Percentiles rank a stretch among this genome's conserved stretches.
These are phyloP conservation scores for Pelosia muscerda DNA, from an alignment of 2,888 invertebrate species.

Conservation along the genomic window DNA sequence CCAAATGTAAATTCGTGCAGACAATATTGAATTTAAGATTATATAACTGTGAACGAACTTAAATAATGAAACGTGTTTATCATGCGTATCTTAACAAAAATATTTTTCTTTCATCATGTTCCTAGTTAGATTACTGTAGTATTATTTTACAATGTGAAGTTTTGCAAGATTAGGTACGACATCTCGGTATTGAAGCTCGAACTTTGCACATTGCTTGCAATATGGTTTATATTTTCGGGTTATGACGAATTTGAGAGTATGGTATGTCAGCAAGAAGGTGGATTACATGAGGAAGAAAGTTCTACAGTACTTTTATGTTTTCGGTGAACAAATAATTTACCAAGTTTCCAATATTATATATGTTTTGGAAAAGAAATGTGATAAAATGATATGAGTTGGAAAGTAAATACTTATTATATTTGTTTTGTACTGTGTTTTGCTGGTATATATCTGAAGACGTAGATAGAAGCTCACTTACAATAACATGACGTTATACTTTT, in stretches of 20 bases:
- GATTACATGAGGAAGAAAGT: slow-evolving; percentile 10
- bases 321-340: background rate
- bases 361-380: background rate
- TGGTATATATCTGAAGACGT: too few relatives aligned
- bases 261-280: slow-evolving; percentile 3
- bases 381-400: background rate
- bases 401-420: too few relatives aligned
- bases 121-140: background rate
- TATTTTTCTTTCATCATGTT: background rate
- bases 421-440: too few relatives aligned
- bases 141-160: background rate
- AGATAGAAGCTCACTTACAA: too few relatives aligned
- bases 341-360: background rate
- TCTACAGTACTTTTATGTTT: slow-evolving; percentile 3
- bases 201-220: slow-evolving; percentile 29
- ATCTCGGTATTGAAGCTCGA: slow-evolving; percentile 29
- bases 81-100: too few relatives aligned
- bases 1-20: too few relatives aligned
- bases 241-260: slow-evolving; percentile 17
- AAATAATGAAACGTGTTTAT: too few relatives aligned
- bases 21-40: too few relatives aligned
- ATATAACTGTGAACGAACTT: too few relatives aligned
- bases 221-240: slow-evolving; percentile 14
- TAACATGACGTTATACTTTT: too few relatives aligned
- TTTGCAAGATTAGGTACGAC: slow-evolving; percentile 6